Percentiles rank a stretch among this genome's conserved stretches.
These are phyloP conservation scores for Drosophila sp. DNA, from an alignment of 1,140 invertebrate species.

Conservation along the genomic window DNA sequence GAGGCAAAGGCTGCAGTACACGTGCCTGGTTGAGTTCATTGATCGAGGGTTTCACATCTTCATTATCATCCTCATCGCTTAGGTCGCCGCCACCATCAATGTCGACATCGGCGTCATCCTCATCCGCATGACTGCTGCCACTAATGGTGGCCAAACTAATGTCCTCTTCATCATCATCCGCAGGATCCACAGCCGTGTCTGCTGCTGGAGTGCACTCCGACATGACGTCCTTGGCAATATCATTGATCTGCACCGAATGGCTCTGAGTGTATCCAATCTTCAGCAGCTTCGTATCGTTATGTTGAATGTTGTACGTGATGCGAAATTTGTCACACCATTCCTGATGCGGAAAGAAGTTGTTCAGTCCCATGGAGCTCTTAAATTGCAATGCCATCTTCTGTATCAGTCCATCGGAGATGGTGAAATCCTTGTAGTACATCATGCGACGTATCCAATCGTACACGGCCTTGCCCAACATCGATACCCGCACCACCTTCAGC, in stretches of 20 bases:
- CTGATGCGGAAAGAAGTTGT: constrained; percentile 78
- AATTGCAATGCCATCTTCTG: constrained; percentile 83
- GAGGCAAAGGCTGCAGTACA: constrained; percentile 46
- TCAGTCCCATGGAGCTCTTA: constrained; percentile 75
- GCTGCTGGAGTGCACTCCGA: constrained; percentile 51
- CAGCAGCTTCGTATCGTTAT: constrained; percentile 67
- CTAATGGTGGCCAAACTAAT: constrained; percentile 47
- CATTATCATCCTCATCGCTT: constrained; percentile 37
- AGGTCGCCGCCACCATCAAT: constrained; percentile 61
- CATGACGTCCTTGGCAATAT: constrained; percentile 77
- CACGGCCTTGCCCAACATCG: constrained; percentile 77
- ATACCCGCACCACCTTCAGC: constrained; percentile 71
- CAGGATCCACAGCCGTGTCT: background rate
- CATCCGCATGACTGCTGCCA: constrained; percentile 55
- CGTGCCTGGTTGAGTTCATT: constrained; percentile 49
- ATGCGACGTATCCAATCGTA: constrained; percentile 82
- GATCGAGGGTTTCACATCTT: constrained; percentile 56
- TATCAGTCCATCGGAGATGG: constrained; percentile 75
- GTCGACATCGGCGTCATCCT: constrained; percentile 57
- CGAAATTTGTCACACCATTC: constrained; percentile 83
- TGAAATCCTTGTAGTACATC: constrained; percentile 83
- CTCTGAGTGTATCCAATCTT: constrained; percentile 75
- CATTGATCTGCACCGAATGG: constrained; percentile 79
- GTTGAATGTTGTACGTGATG: constrained; percentile 66
- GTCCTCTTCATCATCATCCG: constrained; percentile 37